These are phyloP conservation scores for Callospermophilus lateralis DNA, from an alignment of 2,113 vertebrate genomes.

Conservation along the genomic window DNA sequence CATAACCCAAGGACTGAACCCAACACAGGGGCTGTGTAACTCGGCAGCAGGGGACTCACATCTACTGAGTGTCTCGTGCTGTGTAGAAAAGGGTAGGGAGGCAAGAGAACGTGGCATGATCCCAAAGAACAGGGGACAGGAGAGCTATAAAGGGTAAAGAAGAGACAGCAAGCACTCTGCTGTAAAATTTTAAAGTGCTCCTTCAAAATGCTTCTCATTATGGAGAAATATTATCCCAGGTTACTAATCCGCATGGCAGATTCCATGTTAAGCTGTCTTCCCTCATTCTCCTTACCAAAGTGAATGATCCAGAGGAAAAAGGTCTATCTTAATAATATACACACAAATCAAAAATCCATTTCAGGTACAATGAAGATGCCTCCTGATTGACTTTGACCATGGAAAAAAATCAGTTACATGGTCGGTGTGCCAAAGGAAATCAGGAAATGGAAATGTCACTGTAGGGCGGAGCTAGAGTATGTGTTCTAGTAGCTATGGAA, in stretches of 20 bases:
- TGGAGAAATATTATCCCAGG: constrained; percentile 59
- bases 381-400: constrained; percentile 86
- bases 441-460: constrained; percentile 49
- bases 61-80: not conserved
- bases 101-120: not conserved
- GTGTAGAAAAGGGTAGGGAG: not conserved
- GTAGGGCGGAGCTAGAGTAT: not conserved
- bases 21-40: not conserved
- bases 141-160: not conserved
- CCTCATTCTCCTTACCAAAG: constrained; percentile 85
- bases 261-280: constrained; percentile 75
- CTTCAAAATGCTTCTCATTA: constrained; percentile 34
- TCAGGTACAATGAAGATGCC: constrained; percentile 79
- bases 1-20: not conserved
- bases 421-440: constrained; percentile 62
- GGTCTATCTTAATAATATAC: constrained; percentile 83
- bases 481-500: constrained; percentile 14
- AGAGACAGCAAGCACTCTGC: not conserved
- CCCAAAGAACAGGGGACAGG: not conserved
- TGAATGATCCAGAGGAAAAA: constrained; percentile 81
- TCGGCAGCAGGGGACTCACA: not conserved
- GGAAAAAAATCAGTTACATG: constrained; percentile 64
- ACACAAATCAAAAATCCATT: constrained; percentile 88
- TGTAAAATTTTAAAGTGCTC: not conserved
- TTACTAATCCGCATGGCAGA: constrained; percentile 70